Evolutionary conservation across 2,888 invertebrate genomes (phyloP).

Genomic region (Drosophila silvestris): DNA sequence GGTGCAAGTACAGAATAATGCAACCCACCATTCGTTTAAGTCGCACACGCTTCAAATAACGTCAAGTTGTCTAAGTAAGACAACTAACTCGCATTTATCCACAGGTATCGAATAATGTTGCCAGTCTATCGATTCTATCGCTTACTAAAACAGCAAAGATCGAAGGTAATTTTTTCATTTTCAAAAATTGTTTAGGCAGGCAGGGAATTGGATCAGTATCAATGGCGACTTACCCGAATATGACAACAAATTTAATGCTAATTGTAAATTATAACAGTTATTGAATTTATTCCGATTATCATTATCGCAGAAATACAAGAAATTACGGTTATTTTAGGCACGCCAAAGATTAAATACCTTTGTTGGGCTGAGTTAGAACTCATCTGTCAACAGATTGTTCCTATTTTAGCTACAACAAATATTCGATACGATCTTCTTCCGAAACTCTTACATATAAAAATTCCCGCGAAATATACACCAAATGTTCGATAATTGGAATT

Average conservation of each 20-base stretch:
- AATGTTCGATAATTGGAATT: background rate
- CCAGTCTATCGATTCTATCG: background rate
- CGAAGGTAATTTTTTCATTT: background rate
- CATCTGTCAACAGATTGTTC: background rate
- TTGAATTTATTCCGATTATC: background rate
- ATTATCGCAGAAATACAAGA: background rate
- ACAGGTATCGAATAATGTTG: conserved; percentile 16
- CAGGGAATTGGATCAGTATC: background rate
- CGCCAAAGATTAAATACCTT: background rate
- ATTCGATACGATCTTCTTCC: background rate
- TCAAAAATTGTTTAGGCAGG: background rate
- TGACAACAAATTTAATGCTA: background rate
- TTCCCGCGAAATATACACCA: background rate
- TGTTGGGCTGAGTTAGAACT: background rate
- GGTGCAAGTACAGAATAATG: no score
- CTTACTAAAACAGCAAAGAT: background rate
- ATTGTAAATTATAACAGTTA: background rate
- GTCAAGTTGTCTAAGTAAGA: background rate
- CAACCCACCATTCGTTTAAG: background rate
- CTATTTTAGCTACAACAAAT: background rate
- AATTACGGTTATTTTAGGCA: background rate
- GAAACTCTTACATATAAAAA: background rate
- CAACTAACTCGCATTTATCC: background rate
- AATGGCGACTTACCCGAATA: background rate
- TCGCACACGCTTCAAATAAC: background rate